phyloP scores from a whole-genome alignment of 35 echinoderm and acorn worm species.

The Holothuria glaberrima region DNA sequence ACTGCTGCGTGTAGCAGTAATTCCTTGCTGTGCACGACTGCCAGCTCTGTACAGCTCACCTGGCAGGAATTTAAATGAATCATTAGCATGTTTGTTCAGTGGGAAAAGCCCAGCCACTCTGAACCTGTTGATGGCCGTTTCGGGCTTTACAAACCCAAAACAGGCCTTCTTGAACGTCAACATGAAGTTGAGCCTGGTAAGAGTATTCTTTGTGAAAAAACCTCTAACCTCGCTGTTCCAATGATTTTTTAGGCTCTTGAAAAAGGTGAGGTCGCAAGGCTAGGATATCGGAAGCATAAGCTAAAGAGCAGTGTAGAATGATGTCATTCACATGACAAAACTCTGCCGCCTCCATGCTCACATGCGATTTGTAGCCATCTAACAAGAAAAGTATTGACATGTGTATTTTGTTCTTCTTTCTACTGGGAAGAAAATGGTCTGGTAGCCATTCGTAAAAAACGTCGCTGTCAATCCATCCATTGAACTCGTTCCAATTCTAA shows the following conservation, averaged over 20 bases:
- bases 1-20: too few relatives aligned
- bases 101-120: too few relatives aligned
- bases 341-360: conserved; percentile 23
- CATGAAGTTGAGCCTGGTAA: too few relatives aligned
- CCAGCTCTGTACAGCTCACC: too few relatives aligned
- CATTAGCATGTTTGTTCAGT: too few relatives aligned
- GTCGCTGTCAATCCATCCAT: conserved; percentile 33
- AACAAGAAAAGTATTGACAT: not conserved
- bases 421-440: conserved; percentile 19
- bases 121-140: too few relatives aligned
- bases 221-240: not conserved
- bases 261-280: conserved; percentile 49
- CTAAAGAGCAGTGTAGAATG: conserved; percentile 47
- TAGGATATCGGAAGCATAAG: conserved; percentile 16
- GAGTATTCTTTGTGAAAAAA: too few relatives aligned
- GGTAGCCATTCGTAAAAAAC: conserved; percentile 38
- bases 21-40: too few relatives aligned
- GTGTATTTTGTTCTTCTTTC: not conserved
- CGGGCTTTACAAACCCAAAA: too few relatives aligned
- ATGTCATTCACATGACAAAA: conserved; percentile 33
- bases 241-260: not conserved
- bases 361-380: conserved; percentile 36
- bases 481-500: not conserved
- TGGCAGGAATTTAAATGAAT: too few relatives aligned
- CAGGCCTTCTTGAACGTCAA: too few relatives aligned